A percentile compares a stretch with the other conserved stretches of the same genome.
phyloP scores from a whole-genome alignment of 1,140 invertebrate species.

The Acromyrmex echinatior region DNA sequence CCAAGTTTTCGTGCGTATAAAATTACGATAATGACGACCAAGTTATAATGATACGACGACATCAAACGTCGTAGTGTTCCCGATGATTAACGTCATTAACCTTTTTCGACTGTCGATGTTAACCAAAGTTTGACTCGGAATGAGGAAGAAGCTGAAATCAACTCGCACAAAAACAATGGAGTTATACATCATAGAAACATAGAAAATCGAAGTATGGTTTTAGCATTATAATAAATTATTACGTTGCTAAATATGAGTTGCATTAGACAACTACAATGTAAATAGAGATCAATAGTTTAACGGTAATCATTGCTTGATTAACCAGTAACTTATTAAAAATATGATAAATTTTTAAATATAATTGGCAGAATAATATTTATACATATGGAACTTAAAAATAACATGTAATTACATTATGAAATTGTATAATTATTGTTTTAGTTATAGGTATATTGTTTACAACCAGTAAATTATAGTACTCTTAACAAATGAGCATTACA shows the following conservation, averaged over 20 bases:
- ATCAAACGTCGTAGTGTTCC: conserved; percentile 51
- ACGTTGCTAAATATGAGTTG: neutral
- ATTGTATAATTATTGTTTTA: neutral
- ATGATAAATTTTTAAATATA: conserved; percentile 1
- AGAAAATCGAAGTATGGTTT: neutral
- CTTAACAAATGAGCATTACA: neutral
- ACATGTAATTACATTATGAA: neutral
- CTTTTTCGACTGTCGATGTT: conserved; percentile 23
- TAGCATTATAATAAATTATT: conserved; percentile 18
- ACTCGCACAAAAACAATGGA: neutral
- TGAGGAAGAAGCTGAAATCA: neutral
- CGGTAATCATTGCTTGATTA: neutral
- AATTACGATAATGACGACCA: conserved; percentile 65
- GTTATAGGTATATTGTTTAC: neutral
- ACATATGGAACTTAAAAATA: neutral
- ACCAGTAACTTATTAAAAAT: conserved; percentile 8
- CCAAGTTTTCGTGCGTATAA: conserved; percentile 63
- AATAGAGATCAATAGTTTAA: conserved; percentile 19
- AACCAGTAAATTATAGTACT: neutral
- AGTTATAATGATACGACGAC: conserved; percentile 58
- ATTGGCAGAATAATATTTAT: neutral
- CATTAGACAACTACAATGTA: neutral
- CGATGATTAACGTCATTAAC: conserved; percentile 45
- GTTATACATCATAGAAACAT: neutral
- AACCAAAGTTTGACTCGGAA: conserved; percentile 37